Percentiles rank a stretch among this genome's conserved stretches.
These are phyloP conservation scores for Menura novaehollandiae DNA, from an alignment of 2,113 vertebrate species.

Conservation along the genomic window DNA sequence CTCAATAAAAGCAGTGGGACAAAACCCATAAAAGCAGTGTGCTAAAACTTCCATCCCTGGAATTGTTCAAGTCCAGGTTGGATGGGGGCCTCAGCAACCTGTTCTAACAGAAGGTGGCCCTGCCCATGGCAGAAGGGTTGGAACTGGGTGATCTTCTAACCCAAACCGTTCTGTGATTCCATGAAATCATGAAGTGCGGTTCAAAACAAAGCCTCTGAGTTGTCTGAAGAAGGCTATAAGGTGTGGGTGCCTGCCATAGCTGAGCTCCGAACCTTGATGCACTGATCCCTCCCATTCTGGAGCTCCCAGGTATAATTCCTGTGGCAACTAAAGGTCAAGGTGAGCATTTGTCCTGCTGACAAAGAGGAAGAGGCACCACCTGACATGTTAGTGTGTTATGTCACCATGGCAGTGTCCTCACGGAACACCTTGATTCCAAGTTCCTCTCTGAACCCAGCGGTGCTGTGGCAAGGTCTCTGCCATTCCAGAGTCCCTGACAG, in stretches of 20 bases:
- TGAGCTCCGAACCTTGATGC: neutral
- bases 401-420: fast-evolving
- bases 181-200: neutral
- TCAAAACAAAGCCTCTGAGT: neutral
- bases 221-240: neutral
- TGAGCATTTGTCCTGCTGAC: neutral
- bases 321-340: neutral
- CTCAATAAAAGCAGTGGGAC: neutral
- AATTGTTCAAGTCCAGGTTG: neutral
- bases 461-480: neutral
- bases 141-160: neutral
- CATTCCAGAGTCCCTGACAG: neutral
- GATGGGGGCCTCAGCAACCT: neutral
- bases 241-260: neutral
- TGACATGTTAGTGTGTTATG: fast-evolving
- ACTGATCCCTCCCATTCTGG: fast-evolving
- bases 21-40: neutral
- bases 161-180: neutral
- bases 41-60: neutral
- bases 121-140: neutral
- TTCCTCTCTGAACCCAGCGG: fast-evolving
- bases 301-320: neutral
- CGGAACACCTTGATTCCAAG: fast-evolving
- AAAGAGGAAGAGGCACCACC: neutral
- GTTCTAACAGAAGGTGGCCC: neutral